Evolutionary conservation across 2,888 invertebrate species (phyloP).

Genomic region (Operophtera brumata): DNA sequence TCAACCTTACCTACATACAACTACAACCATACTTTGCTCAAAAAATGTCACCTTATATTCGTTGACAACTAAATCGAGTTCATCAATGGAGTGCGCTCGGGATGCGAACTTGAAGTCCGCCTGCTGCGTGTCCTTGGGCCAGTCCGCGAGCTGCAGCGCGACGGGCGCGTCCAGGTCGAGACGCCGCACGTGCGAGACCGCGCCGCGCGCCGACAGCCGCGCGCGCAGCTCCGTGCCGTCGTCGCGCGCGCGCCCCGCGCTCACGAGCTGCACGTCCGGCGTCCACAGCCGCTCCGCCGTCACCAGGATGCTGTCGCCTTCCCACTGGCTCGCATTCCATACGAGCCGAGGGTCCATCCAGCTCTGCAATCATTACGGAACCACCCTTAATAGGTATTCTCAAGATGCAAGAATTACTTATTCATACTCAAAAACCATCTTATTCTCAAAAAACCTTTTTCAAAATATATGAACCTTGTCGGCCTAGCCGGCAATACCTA

Average conservation of each 20-base stretch:
- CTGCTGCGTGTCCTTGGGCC: slow-evolving; percentile 88
- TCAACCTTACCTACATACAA: too few relatives aligned
- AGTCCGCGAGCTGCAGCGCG: slow-evolving; percentile 76
- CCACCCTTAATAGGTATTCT: too few relatives aligned
- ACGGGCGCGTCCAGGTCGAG: slow-evolving; percentile 58
- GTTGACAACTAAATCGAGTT: slow-evolving; percentile 66
- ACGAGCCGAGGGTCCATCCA: slow-evolving; percentile 88
- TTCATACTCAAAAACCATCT: too few relatives aligned
- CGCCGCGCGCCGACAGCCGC: slow-evolving; percentile 83
- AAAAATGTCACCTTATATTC: slow-evolving; percentile 43
- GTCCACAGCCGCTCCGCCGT: slow-evolving; percentile 88
- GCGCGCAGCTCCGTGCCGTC: slow-evolving; percentile 83
- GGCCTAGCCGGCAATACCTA: too few relatives aligned
- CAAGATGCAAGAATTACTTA: too few relatives aligned
- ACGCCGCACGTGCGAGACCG: slow-evolving; percentile 68
- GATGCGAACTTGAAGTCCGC: slow-evolving; percentile 87
- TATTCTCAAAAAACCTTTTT: too few relatives aligned
- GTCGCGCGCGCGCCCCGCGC: slow-evolving; percentile 77
- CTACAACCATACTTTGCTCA: too few relatives aligned
- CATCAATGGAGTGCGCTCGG: slow-evolving; percentile 83
- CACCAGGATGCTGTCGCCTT: slow-evolving; percentile 80
- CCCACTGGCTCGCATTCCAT: slow-evolving; percentile 86
- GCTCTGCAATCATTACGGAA: slow-evolving; percentile 68
- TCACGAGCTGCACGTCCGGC: slow-evolving; percentile 87
- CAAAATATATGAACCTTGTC: too few relatives aligned